Evolutionary conservation across 92 coral and sea anemone genomes (phyloP).

Genomic region (Pocillopora grandis): DNA sequence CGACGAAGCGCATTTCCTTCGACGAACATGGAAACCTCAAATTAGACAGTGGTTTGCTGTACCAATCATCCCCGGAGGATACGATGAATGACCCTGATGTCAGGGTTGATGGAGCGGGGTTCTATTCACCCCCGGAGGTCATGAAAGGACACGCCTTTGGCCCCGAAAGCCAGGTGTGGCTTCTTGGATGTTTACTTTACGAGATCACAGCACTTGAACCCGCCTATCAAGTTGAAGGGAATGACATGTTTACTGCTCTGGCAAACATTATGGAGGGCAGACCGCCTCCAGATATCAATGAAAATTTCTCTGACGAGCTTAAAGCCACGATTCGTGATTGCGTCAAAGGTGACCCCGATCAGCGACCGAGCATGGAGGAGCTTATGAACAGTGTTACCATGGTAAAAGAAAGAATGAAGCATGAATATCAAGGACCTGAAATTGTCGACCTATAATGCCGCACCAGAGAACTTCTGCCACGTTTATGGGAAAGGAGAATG

Average conservation of each 20-base stretch:
- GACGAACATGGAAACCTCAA: slow-evolving; percentile 82
- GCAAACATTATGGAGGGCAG: slow-evolving; percentile 94
- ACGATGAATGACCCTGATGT: slow-evolving; percentile 73
- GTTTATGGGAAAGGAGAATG: too few relatives aligned
- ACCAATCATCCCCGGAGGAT: slow-evolving; percentile 59
- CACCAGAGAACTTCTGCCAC: too few relatives aligned
- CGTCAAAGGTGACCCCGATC: slow-evolving; percentile 41
- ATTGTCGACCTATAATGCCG: slow-evolving; percentile 46
- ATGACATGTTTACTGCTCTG: slow-evolving; percentile 93
- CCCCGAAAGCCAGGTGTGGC: slow-evolving; percentile 79
- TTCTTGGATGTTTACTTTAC: slow-evolving; percentile 81
- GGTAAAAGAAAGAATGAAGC: slow-evolving; percentile 37
- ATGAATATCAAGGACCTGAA: slow-evolving; percentile 42
- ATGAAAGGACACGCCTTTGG: slow-evolving; percentile 79
- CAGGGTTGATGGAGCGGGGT: slow-evolving; percentile 72
- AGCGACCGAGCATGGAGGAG: slow-evolving; percentile 68
- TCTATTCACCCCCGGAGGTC: slow-evolving; percentile 89
- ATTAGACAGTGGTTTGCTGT: slow-evolving; percentile 87
- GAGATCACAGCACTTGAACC: slow-evolving; percentile 88
- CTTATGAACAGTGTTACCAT: slow-evolving; percentile 46
- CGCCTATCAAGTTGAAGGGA: slow-evolving; percentile 87
- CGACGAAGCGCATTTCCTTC: slow-evolving; percentile 78
- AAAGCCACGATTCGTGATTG: slow-evolving; percentile 45
- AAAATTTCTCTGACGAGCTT: slow-evolving; percentile 38
- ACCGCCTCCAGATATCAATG: slow-evolving; percentile 43